Evolutionary conservation across 2,113 vertebrate species (phyloP).

Genomic region (Prunella himalayana): DNA sequence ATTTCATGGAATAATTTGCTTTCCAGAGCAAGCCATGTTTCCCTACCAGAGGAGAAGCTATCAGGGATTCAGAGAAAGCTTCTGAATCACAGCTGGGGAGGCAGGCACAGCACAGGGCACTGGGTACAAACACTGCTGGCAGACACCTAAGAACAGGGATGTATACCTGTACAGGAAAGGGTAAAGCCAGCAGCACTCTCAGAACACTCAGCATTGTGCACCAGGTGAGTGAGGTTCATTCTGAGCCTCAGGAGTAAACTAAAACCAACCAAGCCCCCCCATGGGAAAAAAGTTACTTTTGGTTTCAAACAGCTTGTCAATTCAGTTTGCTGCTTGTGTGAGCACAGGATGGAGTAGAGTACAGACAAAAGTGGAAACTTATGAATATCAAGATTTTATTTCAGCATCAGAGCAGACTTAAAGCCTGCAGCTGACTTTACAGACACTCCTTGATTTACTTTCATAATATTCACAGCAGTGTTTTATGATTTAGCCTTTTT

Average conservation of each 20-base stretch:
- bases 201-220: fast-evolving
- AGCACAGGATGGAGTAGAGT: background rate
- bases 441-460: background rate
- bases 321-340: background rate
- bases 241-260: background rate
- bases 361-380: background rate
- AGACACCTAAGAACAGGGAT: background rate
- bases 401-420: background rate
- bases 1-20: background rate
- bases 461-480: background rate
- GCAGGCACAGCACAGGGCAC: background rate
- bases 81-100: background rate
- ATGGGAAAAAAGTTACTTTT: background rate
- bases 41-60: background rate
- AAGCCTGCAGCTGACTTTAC: background rate
- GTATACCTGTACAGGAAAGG: fast-evolving
- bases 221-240: background rate
- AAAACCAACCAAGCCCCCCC: background rate
- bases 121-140: background rate
- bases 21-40: background rate
- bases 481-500: background rate
- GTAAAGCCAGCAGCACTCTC: background rate
- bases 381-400: background rate
- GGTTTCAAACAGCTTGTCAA: background rate
- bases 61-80: background rate